These are phyloP conservation scores for Coreoperca whiteheadi DNA, from an alignment of 2,113 vertebrate species.

Conservation along the genomic window DNA sequence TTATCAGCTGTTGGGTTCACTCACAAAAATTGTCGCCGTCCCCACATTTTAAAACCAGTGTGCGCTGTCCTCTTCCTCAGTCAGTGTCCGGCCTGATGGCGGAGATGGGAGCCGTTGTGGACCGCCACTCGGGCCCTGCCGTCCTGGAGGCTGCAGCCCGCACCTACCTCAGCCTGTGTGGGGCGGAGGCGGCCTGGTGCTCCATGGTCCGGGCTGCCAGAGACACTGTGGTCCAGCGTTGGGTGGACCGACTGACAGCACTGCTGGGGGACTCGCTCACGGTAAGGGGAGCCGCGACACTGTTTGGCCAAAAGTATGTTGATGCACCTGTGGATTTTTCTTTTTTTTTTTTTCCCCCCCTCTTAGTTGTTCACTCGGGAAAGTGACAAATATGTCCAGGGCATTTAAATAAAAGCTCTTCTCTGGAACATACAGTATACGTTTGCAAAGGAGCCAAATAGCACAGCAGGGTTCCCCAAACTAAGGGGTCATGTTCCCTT, in stretches of 20 bases:
- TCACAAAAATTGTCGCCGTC: not conserved
- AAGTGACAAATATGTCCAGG: not conserved
- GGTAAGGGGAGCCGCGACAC: constrained; percentile 65
- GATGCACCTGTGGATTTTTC: not conserved
- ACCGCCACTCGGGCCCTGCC: constrained; percentile 77
- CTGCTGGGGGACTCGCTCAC: constrained; percentile 79
- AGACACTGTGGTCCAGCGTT: constrained; percentile 84
- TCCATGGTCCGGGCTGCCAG: constrained; percentile 71
- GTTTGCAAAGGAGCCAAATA: too few relatives aligned
- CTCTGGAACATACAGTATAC: too few relatives aligned
- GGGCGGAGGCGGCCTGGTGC: constrained; percentile 73
- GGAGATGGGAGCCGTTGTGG: constrained; percentile 82
- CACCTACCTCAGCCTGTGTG: constrained; percentile 84
- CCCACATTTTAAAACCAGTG: not conserved
- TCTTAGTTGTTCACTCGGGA: not conserved
- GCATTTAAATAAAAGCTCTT: too few relatives aligned
- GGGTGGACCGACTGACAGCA: constrained; percentile 81
- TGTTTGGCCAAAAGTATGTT: not conserved
- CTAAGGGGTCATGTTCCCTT: too few relatives aligned
- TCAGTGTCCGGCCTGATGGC: constrained; percentile 83
- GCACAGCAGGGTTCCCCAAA: too few relatives aligned
- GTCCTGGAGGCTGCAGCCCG: constrained; percentile 89
- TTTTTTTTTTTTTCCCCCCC: too few relatives aligned
- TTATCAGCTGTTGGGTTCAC: not conserved
- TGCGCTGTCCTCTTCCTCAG: constrained; percentile 66